Evolutionary conservation across 2,113 vertebrate genomes (phyloP).

Genomic region (Podarcis raffonei): DNA sequence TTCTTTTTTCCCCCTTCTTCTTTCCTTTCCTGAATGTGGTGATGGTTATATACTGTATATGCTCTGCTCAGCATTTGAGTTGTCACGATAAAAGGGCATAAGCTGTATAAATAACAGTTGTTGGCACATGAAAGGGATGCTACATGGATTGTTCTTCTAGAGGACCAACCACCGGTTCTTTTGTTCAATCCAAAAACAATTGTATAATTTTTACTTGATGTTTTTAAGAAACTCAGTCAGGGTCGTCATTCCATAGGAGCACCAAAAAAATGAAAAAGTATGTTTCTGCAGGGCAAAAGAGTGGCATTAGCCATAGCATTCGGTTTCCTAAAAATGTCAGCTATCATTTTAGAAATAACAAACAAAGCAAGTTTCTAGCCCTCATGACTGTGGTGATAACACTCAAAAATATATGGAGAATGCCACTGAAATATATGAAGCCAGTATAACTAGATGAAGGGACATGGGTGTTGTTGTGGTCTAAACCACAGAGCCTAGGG

Average conservation of each 20-base stretch:
- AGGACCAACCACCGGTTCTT: conserved; percentile 56
- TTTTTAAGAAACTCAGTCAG: conserved; percentile 48
- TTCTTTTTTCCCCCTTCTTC: conserved; percentile 16
- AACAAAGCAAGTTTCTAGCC: neutral
- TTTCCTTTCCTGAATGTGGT: conserved; percentile 48
- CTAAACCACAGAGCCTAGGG: no score
- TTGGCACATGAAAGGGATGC: conserved; percentile 70
- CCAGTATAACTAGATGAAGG: neutral
- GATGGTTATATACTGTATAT: conserved; percentile 58
- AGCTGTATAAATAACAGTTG: conserved; percentile 71
- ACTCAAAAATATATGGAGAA: neutral
- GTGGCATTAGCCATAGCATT: neutral
- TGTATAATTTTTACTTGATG: conserved; percentile 62
- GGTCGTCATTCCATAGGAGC: neutral
- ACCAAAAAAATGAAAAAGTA: neutral
- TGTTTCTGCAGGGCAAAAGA: neutral
- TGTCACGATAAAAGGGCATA: conserved; percentile 73
- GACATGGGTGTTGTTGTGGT: no score
- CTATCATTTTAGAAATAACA: neutral
- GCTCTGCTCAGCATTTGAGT: conserved; percentile 67
- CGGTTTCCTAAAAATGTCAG: neutral
- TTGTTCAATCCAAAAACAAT: conserved; percentile 49
- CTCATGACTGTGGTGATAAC: neutral
- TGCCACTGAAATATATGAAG: neutral
- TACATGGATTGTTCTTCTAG: conserved; percentile 65